Percentiles rank a stretch among this genome's conserved stretches.
Conservation (phyloP, 2,888 invertebrate genomes). For the Shargacucullia verbasci region DNA sequence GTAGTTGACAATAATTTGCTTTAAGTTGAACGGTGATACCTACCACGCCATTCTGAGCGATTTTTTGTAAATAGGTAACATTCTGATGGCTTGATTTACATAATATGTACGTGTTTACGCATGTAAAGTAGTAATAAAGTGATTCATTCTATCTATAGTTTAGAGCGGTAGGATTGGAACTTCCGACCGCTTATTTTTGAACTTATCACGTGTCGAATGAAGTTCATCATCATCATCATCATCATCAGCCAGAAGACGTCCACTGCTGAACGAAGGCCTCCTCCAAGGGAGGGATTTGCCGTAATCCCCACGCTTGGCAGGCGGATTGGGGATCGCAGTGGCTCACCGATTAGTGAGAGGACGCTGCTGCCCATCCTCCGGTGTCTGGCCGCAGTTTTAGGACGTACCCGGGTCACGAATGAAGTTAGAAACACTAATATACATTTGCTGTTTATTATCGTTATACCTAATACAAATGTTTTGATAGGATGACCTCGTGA, state of each 20-base stretch:
- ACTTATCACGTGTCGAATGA: too few relatives aligned
- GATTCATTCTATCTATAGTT: slow-evolving; percentile 17
- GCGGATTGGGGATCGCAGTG: too few relatives aligned
- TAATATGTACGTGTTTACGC: slow-evolving; percentile 20
- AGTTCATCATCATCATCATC: too few relatives aligned
- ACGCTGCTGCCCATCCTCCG: too few relatives aligned
- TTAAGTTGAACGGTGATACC: slow-evolving; percentile 32
- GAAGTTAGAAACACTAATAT: background rate
- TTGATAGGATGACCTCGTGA: slow-evolving; percentile 31
- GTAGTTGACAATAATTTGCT: slow-evolving; percentile 51
- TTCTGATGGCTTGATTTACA: slow-evolving; percentile 24
- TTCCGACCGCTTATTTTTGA: too few relatives aligned
- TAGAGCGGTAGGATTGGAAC: slow-evolving; percentile 12
- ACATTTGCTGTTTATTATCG: background rate
- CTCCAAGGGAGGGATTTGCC: too few relatives aligned
- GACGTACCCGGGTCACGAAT: too few relatives aligned
- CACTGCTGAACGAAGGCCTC: too few relatives aligned
- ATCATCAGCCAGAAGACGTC: too few relatives aligned
- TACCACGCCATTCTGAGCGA: slow-evolving; percentile 18
- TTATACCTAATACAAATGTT: background rate
- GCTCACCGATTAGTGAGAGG: too few relatives aligned
- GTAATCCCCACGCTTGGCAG: too few relatives aligned
- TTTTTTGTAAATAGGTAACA: slow-evolving; percentile 30
- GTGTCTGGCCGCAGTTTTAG: too few relatives aligned
- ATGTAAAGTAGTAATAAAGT: slow-evolving; percentile 36